Percentiles rank a stretch among this genome's conserved stretches.
These are phyloP conservation scores for Phyllotreta striolata DNA, from an alignment of 2,888 invertebrate species.

Conservation along the genomic window DNA sequence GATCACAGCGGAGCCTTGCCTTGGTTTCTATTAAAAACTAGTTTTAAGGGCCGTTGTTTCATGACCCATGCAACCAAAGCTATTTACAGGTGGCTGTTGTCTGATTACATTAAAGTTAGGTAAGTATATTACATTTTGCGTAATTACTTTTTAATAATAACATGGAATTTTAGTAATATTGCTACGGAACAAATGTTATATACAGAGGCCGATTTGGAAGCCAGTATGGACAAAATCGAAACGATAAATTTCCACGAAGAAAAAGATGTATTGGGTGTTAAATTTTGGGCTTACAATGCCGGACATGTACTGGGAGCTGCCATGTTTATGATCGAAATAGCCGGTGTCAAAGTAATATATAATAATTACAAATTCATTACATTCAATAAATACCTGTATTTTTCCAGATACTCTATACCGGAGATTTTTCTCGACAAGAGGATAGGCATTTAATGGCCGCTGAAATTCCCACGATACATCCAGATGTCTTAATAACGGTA, in stretches of 20 bases:
- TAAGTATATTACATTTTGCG: slow-evolving; percentile 30
- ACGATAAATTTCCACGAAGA: slow-evolving; percentile 98
- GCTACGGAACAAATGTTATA: slow-evolving; percentile 97
- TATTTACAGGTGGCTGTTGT: slow-evolving; percentile 97
- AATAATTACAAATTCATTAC: slow-evolving; percentile 4
- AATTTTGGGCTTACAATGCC: slow-evolving; percentile 99
- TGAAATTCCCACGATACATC: slow-evolving; percentile 94
- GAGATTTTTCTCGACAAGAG: slow-evolving; percentile 98
- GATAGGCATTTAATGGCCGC: slow-evolving; percentile 99
- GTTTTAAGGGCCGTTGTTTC: slow-evolving; percentile 96
- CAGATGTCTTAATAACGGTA: slow-evolving; percentile 92
- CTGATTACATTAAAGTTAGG: slow-evolving; percentile 97
- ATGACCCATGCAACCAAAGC: slow-evolving; percentile 99
- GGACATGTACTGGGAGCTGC: slow-evolving; percentile 99
- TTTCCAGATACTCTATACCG: slow-evolving; percentile 85
- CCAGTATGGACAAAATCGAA: slow-evolving; percentile 98
- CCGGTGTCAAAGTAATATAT: slow-evolving; percentile 80
- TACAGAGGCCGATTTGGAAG: slow-evolving; percentile 95
- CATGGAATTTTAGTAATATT: slow-evolving; percentile 77
- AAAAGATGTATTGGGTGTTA: slow-evolving; percentile 94
- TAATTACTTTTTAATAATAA: not conserved
- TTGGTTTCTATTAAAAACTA: slow-evolving; percentile 97
- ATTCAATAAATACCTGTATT: slow-evolving; percentile 12
- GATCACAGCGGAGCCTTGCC: slow-evolving; percentile 98
- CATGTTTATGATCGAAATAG: slow-evolving; percentile 99